Conservation (phyloP, 64 coral and sea anemone species). For the Anthopleura sola region DNA sequence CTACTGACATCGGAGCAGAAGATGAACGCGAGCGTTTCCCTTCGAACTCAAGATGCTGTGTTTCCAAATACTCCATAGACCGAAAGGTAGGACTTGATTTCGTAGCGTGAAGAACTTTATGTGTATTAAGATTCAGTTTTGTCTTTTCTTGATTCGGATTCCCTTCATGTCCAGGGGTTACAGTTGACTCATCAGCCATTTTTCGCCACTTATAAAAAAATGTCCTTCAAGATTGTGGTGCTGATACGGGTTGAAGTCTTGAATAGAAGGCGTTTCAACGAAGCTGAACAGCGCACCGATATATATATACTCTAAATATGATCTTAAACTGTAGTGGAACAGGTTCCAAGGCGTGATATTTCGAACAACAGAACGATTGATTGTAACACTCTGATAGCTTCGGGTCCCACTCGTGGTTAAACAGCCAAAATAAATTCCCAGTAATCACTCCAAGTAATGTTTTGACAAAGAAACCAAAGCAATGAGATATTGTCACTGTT, state of each 20-base stretch:
- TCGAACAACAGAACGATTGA: not conserved
- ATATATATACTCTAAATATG: not conserved
- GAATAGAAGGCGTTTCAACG: not conserved
- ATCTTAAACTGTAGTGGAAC: too few relatives aligned
- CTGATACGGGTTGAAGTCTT: not conserved
- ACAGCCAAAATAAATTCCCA: not conserved
- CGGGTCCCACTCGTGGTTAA: not conserved
- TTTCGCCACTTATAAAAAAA: not conserved
- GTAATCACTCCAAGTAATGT: not conserved
- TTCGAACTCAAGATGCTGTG: not conserved
- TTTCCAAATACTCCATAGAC: conserved; percentile 7
- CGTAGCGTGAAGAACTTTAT: not conserved
- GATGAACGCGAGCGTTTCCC: not conserved
- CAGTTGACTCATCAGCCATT: conserved; percentile 1
- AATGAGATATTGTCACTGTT: not conserved
- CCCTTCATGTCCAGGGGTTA: not conserved
- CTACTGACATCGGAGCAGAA: not conserved
- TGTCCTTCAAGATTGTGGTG: not conserved
- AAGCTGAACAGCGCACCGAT: not conserved
- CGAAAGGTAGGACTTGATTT: conserved; percentile 24
- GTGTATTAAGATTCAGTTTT: not conserved
- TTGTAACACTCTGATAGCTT: not conserved
- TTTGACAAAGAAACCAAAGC: not conserved
- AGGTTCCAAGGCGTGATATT: too few relatives aligned
- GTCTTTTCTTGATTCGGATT: not conserved